A percentile compares a stretch with the other conserved stretches of the same genome.
phyloP scores from a whole-genome alignment of 2,113 vertebrate genomes.

The Halichoeres trimaculatus region DNA sequence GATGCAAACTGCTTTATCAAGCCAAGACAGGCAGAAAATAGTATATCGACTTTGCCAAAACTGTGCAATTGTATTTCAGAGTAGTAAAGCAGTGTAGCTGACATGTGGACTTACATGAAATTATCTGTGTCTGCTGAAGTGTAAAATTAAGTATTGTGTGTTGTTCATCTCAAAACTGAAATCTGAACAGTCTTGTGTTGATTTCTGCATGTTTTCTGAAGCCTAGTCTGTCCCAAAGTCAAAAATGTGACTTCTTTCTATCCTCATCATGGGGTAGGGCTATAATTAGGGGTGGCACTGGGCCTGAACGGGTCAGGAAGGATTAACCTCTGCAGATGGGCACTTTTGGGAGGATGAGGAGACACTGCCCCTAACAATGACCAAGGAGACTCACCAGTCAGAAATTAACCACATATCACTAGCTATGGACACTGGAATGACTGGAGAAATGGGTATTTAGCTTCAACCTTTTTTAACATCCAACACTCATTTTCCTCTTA shows the following conservation, averaged over 20 bases:
- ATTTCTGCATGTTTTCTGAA: slow-evolving; percentile 24
- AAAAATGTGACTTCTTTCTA: slow-evolving; percentile 39
- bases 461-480: neutral
- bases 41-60: neutral
- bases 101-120: neutral
- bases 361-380: slow-evolving; percentile 49
- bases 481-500: neutral
- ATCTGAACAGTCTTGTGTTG: neutral
- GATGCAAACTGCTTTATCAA: neutral
- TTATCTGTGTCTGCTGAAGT: neutral
- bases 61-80: slow-evolving; percentile 1
- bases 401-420: slow-evolving; percentile 30
- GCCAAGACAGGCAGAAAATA: slow-evolving; percentile 28
- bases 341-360: slow-evolving; percentile 61
- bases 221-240: slow-evolving; percentile 25
- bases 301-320: slow-evolving; percentile 71
- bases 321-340: slow-evolving; percentile 82
- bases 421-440: neutral
- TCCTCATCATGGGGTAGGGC: slow-evolving; percentile 37
- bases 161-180: neutral
- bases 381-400: slow-evolving; percentile 48
- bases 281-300: slow-evolving; percentile 75
- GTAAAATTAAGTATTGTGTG: neutral
- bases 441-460: neutral
- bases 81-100: neutral